These are phyloP conservation scores for Halocaridina rubra DNA, from an alignment of 2,888 invertebrate genomes.

Conservation along the genomic window DNA sequence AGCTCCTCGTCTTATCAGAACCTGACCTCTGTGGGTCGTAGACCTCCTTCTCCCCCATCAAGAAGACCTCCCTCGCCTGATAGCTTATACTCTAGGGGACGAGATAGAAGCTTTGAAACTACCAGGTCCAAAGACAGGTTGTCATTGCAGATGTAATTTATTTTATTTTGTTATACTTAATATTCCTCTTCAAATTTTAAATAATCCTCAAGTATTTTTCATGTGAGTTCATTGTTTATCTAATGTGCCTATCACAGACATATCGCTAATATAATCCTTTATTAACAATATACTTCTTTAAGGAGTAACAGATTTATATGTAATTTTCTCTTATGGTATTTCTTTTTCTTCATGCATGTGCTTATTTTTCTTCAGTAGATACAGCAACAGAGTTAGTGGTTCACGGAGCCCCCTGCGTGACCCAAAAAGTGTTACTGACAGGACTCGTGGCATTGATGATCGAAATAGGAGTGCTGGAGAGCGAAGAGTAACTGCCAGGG, in stretches of 20 bases:
- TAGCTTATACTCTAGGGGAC: constrained; percentile 18
- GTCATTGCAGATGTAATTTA: neutral
- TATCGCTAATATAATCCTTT: too few relatives aligned
- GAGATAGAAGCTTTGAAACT: constrained; percentile 11
- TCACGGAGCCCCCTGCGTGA: constrained; percentile 34
- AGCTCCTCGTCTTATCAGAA: constrained; percentile 7
- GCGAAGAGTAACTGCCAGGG: constrained; percentile 21
- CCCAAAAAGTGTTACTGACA: neutral
- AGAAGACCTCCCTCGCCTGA: constrained; percentile 36
- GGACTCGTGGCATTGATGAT: neutral
- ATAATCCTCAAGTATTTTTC: too few relatives aligned
- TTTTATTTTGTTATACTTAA: neutral
- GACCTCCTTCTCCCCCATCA: constrained; percentile 36
- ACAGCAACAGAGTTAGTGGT: neutral
- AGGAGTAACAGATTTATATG: too few relatives aligned
- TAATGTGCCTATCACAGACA: too few relatives aligned
- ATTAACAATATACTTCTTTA: too few relatives aligned
- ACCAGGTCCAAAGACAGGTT: constrained; percentile 37
- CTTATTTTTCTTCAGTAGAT: constrained; percentile 6
- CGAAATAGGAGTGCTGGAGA: constrained; percentile 18
- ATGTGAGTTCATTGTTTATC: too few relatives aligned
- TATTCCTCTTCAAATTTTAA: too few relatives aligned
- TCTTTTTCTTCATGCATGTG: neutral
- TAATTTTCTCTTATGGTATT: neutral
- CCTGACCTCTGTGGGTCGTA: neutral